Evolutionary conservation across 2,797 vertebrate genomes (phyloP), one percentile per base, ranked within the genome.

Genomic region (Macrochelys suwanniensis): DNA sequence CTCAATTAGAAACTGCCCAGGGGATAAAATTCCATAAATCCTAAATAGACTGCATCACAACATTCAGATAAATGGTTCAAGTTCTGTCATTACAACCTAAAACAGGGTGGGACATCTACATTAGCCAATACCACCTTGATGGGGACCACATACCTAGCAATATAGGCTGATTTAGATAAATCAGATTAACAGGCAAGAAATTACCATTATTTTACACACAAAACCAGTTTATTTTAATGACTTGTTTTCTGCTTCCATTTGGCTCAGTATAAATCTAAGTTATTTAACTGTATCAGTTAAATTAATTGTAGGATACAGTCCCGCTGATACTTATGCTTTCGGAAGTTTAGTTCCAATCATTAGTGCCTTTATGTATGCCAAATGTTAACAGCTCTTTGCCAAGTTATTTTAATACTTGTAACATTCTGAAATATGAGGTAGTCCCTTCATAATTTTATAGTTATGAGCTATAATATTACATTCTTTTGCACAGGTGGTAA

Each of bases 401-500:
- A 71, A 37, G 23, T 82, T 2, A 61, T 80, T 47, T 65, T 25
- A 84, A 0, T 90, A 77, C 78, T 92, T 80, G 13, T 82, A 84
- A 79, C 59, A 82, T 51, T 11, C 25, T 90, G 49, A 89, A 91
- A 49, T 50, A 12, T 49, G 61, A 65, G 47, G 56, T 84, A 33
- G 31, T 10, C 11, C 25, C 89, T 88, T 78, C 12, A 45, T 74
- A 11, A 80, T 54, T 47, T 76, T 47, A 31, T 53, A 37, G 4
- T 50, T 42, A 53, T 50, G 6, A 28, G 68, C 31, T 77, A 50
- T 23, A 61, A 49, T 71, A 61, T 91, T 86, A 80, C 49, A 33
- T 61, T 93, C 91, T 61, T 91, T 92, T 92, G 25, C 95, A 33
- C 95, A 99, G 99, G 99, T 85, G 99, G 99, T 76, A 94, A 98